A percentile compares a stretch with the other conserved stretches of the same genome.
phyloP scores from a whole-genome alignment of 2,113 vertebrate genomes.

The Indri indri region DNA sequence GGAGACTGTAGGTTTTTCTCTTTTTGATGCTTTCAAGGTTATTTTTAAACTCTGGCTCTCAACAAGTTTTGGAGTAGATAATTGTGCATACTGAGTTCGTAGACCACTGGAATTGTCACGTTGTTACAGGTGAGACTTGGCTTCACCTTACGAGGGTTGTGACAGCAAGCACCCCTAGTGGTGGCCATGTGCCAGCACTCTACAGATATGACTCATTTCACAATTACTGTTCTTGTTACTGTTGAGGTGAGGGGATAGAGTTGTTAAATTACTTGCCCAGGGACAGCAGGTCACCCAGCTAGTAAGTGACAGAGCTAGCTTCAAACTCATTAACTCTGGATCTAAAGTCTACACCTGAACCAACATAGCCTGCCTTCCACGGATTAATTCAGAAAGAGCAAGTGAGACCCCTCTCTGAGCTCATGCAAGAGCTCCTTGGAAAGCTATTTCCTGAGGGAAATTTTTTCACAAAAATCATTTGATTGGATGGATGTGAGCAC shows the following conservation, averaged over 20 bases:
- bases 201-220: neutral
- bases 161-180: rapidly evolving
- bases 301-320: neutral
- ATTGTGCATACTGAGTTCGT: neutral
- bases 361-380: neutral
- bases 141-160: rapidly evolving
- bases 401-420: neutral
- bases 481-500: neutral
- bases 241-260: neutral
- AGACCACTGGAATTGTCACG: neutral
- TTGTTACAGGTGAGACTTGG: neutral
- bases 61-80: neutral
- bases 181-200: neutral
- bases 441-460: neutral
- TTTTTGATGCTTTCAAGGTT: neutral
- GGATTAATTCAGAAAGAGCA: neutral
- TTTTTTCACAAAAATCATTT: neutral
- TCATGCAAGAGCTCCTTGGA: neutral
- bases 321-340: neutral
- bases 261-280: neutral
- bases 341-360: neutral
- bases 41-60: neutral
- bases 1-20: neutral
- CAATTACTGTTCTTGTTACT: neutral
- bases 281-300: neutral